phyloP scores from a whole-genome alignment of 2,888 invertebrate genomes.

The Pteria penguin region DNA sequence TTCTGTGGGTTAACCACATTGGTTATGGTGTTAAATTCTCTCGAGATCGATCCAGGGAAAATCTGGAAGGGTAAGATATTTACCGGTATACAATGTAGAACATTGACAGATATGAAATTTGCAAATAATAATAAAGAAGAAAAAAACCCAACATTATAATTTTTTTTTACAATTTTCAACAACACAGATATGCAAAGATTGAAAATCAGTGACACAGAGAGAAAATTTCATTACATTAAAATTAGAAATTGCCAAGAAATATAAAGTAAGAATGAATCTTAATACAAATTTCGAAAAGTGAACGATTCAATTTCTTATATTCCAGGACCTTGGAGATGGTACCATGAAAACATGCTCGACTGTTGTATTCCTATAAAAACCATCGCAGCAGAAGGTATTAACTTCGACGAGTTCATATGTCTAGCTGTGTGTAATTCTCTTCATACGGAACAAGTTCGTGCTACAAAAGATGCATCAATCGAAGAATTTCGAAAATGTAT shows the following conservation, averaged over 20 bases:
- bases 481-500: slow-evolving; percentile 57
- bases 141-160: no score
- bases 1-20: slow-evolving; percentile 80
- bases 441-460: slow-evolving; percentile 51
- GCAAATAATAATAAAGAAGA: no score
- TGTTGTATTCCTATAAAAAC: slow-evolving; percentile 78
- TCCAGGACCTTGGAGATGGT: slow-evolving; percentile 79
- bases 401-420: slow-evolving; percentile 77
- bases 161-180: no score
- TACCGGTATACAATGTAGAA: no score
- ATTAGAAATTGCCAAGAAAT: no score
- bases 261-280: no score
- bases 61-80: slow-evolving; percentile 76
- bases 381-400: slow-evolving; percentile 73
- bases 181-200: no score
- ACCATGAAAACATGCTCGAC: slow-evolving; percentile 80
- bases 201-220: no score
- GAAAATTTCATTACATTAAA: no score
- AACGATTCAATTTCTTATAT: no score
- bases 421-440: slow-evolving; percentile 79
- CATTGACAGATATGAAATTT: no score
- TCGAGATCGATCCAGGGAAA: slow-evolving; percentile 78
- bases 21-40: slow-evolving; percentile 79
- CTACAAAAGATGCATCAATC: slow-evolving; percentile 31
- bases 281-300: no score